Evolutionary conservation across 2,113 vertebrate species (phyloP).

Genomic region (Anarhynchus alexandrinus): DNA sequence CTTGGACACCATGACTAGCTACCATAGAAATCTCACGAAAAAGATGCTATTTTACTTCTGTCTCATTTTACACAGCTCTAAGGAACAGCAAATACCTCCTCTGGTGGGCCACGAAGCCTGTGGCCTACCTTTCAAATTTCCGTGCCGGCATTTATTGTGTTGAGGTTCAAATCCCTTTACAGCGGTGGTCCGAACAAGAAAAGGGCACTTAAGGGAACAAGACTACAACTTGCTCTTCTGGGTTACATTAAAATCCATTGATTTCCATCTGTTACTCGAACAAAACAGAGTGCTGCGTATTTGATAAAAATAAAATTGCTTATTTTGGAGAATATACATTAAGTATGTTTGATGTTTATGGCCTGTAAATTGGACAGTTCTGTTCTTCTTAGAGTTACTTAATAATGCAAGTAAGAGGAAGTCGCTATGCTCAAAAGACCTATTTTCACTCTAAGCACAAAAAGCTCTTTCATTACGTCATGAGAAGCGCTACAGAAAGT

Average conservation of each 20-base stretch:
- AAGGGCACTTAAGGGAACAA: constrained; percentile 36
- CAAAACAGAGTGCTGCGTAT: constrained; percentile 5
- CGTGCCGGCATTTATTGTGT: not conserved
- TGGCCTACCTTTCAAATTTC: constrained; percentile 26
- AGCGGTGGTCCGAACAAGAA: constrained; percentile 45
- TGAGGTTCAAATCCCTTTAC: constrained; percentile 47
- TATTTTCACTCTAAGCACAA: not conserved
- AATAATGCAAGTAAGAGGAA: not conserved
- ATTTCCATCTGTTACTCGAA: constrained; percentile 41
- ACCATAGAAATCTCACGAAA: not conserved
- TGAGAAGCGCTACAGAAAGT: not conserved
- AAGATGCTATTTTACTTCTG: constrained; percentile 1
- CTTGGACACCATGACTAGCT: not conserved
- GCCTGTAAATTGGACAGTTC: not conserved
- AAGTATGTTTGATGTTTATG: not conserved
- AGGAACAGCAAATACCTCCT: not conserved
- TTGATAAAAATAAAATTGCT: constrained; percentile 49
- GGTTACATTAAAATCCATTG: constrained; percentile 44
- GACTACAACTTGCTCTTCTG: constrained; percentile 13
- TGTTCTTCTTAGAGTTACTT: constrained; percentile 5
- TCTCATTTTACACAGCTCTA: not conserved
- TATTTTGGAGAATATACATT: not conserved
- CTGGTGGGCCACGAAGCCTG: not conserved
- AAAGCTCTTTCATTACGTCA: not conserved
- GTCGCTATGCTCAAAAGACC: not conserved